Percentiles rank a stretch among this genome's conserved stretches.
These are phyloP conservation scores for Siniperca obscura DNA, from an alignment of 2,797 vertebrate species.

Conservation along the genomic window DNA sequence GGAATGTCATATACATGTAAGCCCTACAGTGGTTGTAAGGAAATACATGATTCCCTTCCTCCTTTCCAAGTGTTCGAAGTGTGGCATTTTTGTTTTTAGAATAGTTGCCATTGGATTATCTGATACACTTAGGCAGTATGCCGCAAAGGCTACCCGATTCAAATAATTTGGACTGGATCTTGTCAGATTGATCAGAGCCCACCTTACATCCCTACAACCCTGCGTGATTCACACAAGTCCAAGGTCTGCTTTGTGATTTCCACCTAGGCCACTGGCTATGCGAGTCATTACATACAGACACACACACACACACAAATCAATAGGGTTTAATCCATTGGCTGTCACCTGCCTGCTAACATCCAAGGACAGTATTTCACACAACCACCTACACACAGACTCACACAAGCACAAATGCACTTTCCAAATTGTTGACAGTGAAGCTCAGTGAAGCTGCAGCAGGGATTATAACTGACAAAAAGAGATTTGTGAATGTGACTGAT, in stretches of 20 bases:
- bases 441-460: conserved; percentile 43
- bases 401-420: conserved; percentile 30
- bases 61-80: background rate
- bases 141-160: background rate
- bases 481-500: conserved; percentile 62
- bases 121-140: background rate
- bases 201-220: conserved; percentile 18
- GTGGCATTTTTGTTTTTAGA: background rate
- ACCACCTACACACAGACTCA: conserved; percentile 43
- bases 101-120: conserved; percentile 3
- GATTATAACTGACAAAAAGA: conserved; percentile 62
- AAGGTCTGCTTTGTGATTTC: conserved; percentile 51
- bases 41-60: background rate
- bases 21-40: background rate
- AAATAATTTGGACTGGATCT: background rate
- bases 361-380: conserved; percentile 64
- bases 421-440: conserved; percentile 51
- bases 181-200: conserved; percentile 27
- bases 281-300: conserved; percentile 54
- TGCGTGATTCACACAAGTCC: conserved; percentile 25
- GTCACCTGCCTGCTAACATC: conserved; percentile 58
- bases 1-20: conserved; percentile 12
- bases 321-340: conserved; percentile 59
- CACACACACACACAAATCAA: conserved; percentile 64
- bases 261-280: conserved; percentile 50